Percentiles rank a stretch among this genome's conserved stretches.
Evolutionary conservation across 2,113 vertebrate species (phyloP).

Genomic region (Ceuthmochares aereus): DNA sequence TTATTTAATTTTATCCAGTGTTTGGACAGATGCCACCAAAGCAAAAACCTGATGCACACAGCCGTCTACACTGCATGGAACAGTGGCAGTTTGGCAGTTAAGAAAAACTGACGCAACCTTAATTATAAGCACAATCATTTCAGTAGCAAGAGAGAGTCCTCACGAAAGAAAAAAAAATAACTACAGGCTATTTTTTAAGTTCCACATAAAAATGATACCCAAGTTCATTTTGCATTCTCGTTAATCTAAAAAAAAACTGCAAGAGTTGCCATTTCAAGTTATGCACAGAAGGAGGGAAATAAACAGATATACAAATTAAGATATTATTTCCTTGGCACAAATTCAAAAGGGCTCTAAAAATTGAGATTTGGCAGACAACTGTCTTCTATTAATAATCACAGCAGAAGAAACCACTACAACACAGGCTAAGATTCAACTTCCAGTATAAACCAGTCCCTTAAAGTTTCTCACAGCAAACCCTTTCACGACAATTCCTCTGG

Average conservation of each 20-base stretch:
- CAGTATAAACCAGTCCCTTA: slow-evolving; percentile 20
- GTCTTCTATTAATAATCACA: slow-evolving; percentile 54
- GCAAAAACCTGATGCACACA: slow-evolving; percentile 26
- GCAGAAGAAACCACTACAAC: not conserved
- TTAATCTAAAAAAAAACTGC: not conserved
- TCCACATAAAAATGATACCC: not conserved
- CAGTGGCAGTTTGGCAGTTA: slow-evolving; percentile 6
- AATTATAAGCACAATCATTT: slow-evolving; percentile 26
- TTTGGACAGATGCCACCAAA: slow-evolving; percentile 53
- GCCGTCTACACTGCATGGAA: not conserved
- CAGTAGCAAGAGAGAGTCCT: not conserved
- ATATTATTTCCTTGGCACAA: slow-evolving; percentile 39
- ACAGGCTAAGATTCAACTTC: slow-evolving; percentile 22
- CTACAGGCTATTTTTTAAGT: not conserved
- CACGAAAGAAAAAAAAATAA: not conserved
- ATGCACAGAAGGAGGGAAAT: slow-evolving; percentile 29
- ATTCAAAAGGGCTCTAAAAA: slow-evolving; percentile 49
- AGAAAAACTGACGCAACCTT: not conserved
- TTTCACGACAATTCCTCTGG: slow-evolving; percentile 47
- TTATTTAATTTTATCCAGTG: slow-evolving; percentile 36
- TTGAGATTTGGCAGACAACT: slow-evolving; percentile 20
- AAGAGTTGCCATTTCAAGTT: slow-evolving; percentile 23
- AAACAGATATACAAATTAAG: slow-evolving; percentile 63
- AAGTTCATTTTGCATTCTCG: not conserved
- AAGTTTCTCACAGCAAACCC: slow-evolving; percentile 51